These are phyloP conservation scores for Haemorhous mexicanus DNA, from an alignment of 2,113 vertebrate species.

Conservation along the genomic window DNA sequence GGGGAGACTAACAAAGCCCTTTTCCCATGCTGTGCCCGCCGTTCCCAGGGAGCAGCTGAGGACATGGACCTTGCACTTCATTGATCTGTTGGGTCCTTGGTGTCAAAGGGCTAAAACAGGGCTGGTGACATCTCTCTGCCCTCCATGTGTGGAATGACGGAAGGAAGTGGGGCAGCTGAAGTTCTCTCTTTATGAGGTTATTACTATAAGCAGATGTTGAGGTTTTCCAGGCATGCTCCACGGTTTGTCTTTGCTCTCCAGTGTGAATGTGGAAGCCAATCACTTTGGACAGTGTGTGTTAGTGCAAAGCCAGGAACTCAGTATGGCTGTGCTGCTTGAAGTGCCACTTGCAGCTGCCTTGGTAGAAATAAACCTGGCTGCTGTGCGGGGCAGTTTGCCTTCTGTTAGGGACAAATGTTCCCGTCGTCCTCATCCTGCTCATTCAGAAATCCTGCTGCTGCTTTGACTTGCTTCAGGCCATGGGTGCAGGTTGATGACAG, in stretches of 20 bases:
- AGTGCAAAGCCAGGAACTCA: background rate
- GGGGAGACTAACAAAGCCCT: background rate
- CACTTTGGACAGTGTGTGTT: background rate
- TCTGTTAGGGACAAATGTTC: background rate
- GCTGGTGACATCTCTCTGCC: background rate
- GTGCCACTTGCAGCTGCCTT: background rate
- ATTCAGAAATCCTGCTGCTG: background rate
- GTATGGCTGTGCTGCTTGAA: background rate
- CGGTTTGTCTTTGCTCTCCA: background rate
- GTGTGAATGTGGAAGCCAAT: background rate
- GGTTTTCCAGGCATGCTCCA: background rate
- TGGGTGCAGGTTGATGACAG: background rate
- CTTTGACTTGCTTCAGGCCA: background rate
- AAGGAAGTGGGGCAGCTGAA: background rate
- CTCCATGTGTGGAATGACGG: background rate
- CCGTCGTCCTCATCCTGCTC: background rate
- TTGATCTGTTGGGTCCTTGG: background rate
- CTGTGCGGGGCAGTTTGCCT: background rate
- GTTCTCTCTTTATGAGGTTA: background rate
- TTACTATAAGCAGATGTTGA: background rate
- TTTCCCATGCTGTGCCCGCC: background rate
- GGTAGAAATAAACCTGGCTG: background rate
- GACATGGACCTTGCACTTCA: background rate
- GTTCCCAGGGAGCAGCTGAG: background rate
- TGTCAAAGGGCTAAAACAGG: background rate